phyloP scores from a whole-genome alignment of 2,113 vertebrate species.

The Okapia johnstoni region DNA sequence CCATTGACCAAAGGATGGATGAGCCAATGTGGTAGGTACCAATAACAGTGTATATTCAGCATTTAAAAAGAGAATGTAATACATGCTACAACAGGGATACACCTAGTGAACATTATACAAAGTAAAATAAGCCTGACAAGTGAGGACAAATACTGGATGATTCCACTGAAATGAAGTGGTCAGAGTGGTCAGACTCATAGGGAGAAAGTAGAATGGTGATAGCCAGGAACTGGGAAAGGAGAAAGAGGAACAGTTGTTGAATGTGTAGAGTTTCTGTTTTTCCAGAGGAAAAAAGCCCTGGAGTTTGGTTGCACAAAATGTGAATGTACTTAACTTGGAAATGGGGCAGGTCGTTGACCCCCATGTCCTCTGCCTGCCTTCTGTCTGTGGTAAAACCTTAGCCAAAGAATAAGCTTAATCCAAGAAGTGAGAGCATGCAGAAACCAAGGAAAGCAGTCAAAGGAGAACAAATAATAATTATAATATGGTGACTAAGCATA shows the following conservation, averaged over 20 bases:
- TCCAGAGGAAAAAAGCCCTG: background rate
- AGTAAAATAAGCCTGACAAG: background rate
- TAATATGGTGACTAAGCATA: background rate
- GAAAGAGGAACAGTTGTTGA: background rate
- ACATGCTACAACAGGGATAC: background rate
- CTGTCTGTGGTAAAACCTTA: background rate
- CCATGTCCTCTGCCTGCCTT: background rate
- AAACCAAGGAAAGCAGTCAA: background rate
- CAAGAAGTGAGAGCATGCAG: background rate
- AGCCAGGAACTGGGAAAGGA: background rate
- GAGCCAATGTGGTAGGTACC: background rate
- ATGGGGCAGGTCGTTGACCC: accelerated
- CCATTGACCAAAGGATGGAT: background rate
- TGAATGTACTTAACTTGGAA: background rate
- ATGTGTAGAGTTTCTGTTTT: background rate
- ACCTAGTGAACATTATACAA: background rate
- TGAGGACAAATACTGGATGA: background rate
- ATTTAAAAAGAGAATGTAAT: background rate
- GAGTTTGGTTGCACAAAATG: background rate
- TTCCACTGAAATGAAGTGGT: background rate
- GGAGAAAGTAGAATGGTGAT: background rate
- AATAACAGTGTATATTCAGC: background rate
- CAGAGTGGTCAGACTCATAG: background rate
- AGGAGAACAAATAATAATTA: background rate
- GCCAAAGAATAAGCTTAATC: background rate